phyloP scores from a whole-genome alignment of 2,888 invertebrate species.

The Sceliomorpha sp. region DNA sequence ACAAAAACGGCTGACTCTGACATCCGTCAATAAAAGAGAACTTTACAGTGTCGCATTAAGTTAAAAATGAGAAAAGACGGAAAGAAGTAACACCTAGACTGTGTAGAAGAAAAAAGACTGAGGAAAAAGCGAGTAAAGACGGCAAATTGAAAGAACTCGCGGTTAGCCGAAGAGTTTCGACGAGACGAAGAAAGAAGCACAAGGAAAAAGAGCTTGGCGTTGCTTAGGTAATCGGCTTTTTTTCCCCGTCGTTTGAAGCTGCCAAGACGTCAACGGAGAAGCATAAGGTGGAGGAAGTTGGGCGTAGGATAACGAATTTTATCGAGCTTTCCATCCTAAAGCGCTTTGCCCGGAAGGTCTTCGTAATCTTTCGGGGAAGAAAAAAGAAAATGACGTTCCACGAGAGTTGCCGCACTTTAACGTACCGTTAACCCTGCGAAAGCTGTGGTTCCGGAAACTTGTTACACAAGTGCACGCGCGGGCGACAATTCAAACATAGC shows the following conservation, averaged over 20 bases:
- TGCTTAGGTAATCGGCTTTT: constrained; percentile 30
- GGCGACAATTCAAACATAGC: constrained; percentile 42
- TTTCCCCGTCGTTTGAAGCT: constrained; percentile 32
- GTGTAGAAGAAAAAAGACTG: no score
- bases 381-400: constrained; percentile 57
- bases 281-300: constrained; percentile 3
- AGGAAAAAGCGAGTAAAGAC: neutral
- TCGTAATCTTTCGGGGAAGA: constrained; percentile 59
- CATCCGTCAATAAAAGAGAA: constrained; percentile 37
- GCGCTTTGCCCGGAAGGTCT: constrained; percentile 58
- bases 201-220: constrained; percentile 12
- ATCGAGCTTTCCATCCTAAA: constrained; percentile 55
- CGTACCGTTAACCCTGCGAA: constrained; percentile 58
- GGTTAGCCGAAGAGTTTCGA: neutral
- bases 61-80: constrained; percentile 17
- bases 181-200: constrained; percentile 10
- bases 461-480: constrained; percentile 38
- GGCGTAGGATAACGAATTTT: constrained; percentile 57
- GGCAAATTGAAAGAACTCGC: constrained; percentile 2
- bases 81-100: no score
- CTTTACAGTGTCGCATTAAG: constrained; percentile 19
- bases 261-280: constrained; percentile 27
- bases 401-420: constrained; percentile 56
- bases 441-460: constrained; percentile 34
- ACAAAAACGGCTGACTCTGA: constrained; percentile 25